These are phyloP conservation scores for Branchinecta lynchi DNA, from an alignment of 1,140 invertebrate species.

Conservation along the genomic window DNA sequence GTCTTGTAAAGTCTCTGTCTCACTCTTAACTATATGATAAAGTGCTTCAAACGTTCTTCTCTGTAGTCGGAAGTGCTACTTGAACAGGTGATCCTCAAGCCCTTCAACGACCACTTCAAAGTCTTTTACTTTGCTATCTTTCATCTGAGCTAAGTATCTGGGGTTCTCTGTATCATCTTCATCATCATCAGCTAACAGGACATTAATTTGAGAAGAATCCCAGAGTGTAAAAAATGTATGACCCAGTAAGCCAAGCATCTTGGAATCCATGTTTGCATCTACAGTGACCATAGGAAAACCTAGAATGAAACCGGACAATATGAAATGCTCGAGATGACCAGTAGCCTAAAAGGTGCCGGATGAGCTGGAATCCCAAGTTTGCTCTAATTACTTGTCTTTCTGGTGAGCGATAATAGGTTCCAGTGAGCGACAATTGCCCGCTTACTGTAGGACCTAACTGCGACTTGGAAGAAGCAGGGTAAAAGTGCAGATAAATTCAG, in stretches of 20 bases:
- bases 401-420: no score
- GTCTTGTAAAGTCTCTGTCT: background rate
- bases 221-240: background rate
- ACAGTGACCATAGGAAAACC: background rate
- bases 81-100: background rate
- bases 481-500: no score
- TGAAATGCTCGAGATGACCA: no score
- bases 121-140: constrained; percentile 1
- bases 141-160: background rate
- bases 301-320: background rate
- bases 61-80: background rate
- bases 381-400: no score
- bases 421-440: no score
- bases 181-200: constrained; percentile 1
- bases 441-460: no score
- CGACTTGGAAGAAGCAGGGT: no score
- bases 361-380: no score
- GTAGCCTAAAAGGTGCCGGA: no score
- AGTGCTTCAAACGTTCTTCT: background rate
- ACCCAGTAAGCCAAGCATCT: background rate
- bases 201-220: background rate
- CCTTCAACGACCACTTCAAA: constrained; percentile 6
- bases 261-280: background rate
- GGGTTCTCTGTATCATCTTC: background rate
- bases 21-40: background rate